phyloP scores from a whole-genome alignment of 2,113 vertebrate genomes.

The Ariopsis seemanni region DNA sequence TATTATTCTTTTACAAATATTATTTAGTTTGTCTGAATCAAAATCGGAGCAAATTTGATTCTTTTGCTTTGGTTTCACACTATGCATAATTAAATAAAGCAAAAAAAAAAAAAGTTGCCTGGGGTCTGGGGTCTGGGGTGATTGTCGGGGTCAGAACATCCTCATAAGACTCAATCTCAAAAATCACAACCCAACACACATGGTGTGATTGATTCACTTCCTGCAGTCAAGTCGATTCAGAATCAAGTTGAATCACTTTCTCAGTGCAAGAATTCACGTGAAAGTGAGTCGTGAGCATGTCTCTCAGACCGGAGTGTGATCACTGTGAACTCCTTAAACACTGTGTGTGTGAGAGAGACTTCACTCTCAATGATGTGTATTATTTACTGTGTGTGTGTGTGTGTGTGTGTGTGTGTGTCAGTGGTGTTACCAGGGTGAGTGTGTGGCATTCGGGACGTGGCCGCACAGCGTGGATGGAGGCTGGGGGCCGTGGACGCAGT shows the following conservation, averaged over 20 bases:
- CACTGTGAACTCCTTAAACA: neutral
- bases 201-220: neutral
- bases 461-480: slow-evolving; percentile 89
- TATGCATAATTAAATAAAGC: neutral
- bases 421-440: slow-evolving; percentile 99
- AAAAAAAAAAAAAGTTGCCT: no score
- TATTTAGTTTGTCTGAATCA: neutral
- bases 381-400: slow-evolving; percentile 9
- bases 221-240: neutral
- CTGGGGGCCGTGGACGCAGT: slow-evolving; percentile 93
- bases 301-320: neutral
- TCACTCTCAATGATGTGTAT: neutral
- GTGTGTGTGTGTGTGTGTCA: slow-evolving; percentile 60
- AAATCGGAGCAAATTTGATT: neutral
- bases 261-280: no score
- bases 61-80: neutral
- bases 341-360: neutral
- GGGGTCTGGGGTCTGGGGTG: no score
- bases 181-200: no score
- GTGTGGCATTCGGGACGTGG: slow-evolving; percentile 92
- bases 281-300: no score
- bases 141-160: no score
- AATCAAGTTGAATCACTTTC: neutral
- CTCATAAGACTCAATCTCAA: no score
- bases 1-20: neutral